Evolutionary conservation across 2,888 invertebrate species (phyloP).

Genomic region (Phymatocera aterrima): DNA sequence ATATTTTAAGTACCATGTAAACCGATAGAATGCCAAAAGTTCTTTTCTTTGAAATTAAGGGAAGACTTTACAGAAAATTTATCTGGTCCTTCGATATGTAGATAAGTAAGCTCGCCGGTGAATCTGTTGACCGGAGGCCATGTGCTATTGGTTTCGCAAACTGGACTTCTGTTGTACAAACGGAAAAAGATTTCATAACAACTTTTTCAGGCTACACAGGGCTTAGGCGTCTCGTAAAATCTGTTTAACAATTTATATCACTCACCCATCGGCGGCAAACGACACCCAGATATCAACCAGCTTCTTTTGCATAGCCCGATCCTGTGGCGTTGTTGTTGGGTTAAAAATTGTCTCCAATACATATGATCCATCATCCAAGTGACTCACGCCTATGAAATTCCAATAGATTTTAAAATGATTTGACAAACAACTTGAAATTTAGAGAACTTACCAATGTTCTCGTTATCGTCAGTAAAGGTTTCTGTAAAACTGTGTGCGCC

Average conservation of each 20-base stretch:
- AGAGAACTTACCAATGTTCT: constrained; percentile 77
- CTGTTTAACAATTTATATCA: no score
- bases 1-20: no score
- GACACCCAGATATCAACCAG: constrained; percentile 78
- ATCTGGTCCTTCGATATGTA: no score
- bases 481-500: constrained; percentile 79
- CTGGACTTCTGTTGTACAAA: not conserved
- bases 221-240: no score
- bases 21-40: no score
- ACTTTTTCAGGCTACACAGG: no score
- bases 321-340: constrained; percentile 72
- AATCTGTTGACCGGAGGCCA: constrained; percentile 77
- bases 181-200: not conserved
- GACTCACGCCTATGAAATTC: no score
- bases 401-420: no score
- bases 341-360: constrained; percentile 75
- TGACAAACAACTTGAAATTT: not conserved
- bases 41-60: no score
- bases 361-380: constrained; percentile 79
- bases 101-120: no score
- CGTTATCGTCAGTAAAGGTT: constrained; percentile 75
- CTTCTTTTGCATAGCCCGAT: constrained; percentile 76
- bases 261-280: constrained; percentile 80
- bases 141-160: constrained; percentile 66
- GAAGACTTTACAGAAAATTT: no score